Conservation (phyloP, 2,113 vertebrate genomes). For the Mus spicilegus region DNA sequence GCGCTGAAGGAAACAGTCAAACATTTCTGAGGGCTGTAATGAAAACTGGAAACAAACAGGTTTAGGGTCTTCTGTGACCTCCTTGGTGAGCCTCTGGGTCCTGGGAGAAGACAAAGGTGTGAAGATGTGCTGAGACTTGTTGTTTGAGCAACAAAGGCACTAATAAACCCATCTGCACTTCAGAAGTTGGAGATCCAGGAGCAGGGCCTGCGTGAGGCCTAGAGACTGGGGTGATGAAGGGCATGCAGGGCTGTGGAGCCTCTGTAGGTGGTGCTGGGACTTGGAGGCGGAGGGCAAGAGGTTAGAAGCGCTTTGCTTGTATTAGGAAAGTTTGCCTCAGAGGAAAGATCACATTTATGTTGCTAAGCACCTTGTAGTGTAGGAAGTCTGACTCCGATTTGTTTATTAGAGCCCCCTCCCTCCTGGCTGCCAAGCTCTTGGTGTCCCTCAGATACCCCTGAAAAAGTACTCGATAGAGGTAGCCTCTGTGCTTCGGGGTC, state of each 20-base stretch:
- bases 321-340: conserved; percentile 39
- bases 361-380: background rate
- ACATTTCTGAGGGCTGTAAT: conserved; percentile 54
- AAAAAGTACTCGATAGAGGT: background rate
- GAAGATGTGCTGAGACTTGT: background rate
- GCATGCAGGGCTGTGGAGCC: background rate
- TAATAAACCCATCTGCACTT: conserved; percentile 49
- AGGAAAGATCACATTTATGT: conserved; percentile 52
- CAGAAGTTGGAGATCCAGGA: conserved; percentile 1
- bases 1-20: conserved; percentile 19
- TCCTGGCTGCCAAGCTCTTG: background rate
- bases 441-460: background rate
- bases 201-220: background rate
- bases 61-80: conserved; percentile 9
- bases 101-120: conserved; percentile 30
- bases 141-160: background rate
- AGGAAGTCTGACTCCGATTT: background rate
- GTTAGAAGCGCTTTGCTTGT: background rate
- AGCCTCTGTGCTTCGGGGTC: background rate
- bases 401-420: background rate
- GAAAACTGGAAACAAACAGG: conserved; percentile 49
- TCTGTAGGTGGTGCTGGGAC: background rate
- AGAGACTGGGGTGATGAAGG: background rate
- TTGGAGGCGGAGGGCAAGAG: background rate
- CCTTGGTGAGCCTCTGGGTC: background rate